Base-by-base conservation (phyloP, 2,113 vertebrate species). In the Nymphicus hollandicus region DNA sequence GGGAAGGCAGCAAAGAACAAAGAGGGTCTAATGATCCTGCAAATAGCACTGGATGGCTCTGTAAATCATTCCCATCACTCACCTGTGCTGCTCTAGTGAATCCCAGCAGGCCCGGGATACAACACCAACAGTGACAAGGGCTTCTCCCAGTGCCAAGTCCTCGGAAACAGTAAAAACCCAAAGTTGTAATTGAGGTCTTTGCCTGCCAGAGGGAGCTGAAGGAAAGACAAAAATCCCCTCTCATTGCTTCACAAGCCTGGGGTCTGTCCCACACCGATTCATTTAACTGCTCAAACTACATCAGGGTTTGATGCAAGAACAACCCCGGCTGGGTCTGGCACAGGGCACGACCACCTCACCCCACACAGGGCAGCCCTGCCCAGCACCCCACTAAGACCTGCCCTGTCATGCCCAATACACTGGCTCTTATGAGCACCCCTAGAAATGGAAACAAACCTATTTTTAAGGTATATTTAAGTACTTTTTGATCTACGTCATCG, bases 121-220 rank as follows among this genome's bases (percentile, higher is more conserved):
- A n/a, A 14, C 55, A 58, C 8, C 33, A 23, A n/a, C 20, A 22
- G 33, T 14, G 13, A n/a, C n/a, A 23, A n/a, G 33, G 31, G 13
- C 20, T 58, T 58, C 20, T n/a, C 55, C 20, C 33, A n/a, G 19
- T 13, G 33, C 55, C 14, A 58, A 58, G 55, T 14, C 33, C 55
- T 13, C 27, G 22, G 33, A 47, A 83, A 55, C 0, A 33, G n/a
- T 2, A 27, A 0, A 0, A 64, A 65, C 33, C 23, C 35, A n/a
- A 71, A 41, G 77, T 4, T 91, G 95, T 31, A 92, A 74, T 97
- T 64, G 27, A 3, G 27, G 20, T 5, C 11, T 79, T 86, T 71
- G 77, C 37, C 89, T 87, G 86, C 60, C 89, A 95, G 95, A 86
- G 83, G 92, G 91, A 91, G 94, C 89, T 79, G 86, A 72, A 95